Percentiles rank a stretch among this genome's conserved stretches.
These are phyloP conservation scores for Pipistrellus pipistrellus DNA, from an alignment of 2,797 vertebrate genomes.

Conservation along the genomic window DNA sequence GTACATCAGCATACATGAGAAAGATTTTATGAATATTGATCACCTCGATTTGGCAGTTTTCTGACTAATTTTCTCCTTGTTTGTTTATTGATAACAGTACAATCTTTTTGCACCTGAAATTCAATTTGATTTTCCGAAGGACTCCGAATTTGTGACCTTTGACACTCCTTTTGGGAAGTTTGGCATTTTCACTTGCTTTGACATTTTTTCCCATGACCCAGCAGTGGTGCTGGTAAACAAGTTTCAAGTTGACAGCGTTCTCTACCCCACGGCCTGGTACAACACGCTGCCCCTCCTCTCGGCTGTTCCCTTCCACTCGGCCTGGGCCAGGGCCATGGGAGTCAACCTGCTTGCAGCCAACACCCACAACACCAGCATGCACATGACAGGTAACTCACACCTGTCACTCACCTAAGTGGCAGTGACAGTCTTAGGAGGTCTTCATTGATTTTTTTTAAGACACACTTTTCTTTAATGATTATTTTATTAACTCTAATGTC, in stretches of 20 bases:
- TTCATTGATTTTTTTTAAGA: neutral
- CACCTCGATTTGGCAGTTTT: neutral
- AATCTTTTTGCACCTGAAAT: constrained; percentile 86
- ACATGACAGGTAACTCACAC: constrained; percentile 85
- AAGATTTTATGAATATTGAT: neutral
- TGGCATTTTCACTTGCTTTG: constrained; percentile 89
- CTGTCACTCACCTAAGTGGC: accelerated
- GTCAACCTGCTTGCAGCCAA: constrained; percentile 86
- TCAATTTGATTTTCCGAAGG: constrained; percentile 86
- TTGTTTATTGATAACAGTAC: constrained; percentile 79
- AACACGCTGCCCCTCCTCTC: constrained; percentile 85
- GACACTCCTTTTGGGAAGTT: constrained; percentile 88
- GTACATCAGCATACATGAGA: neutral
- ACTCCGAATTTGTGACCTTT: constrained; percentile 84
- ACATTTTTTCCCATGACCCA: constrained; percentile 87
- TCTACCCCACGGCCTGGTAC: constrained; percentile 86
- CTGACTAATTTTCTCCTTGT: constrained; percentile 14
- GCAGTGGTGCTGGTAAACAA: constrained; percentile 80
- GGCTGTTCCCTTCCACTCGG: constrained; percentile 86
- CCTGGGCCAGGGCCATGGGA: constrained; percentile 86
- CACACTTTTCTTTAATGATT: neutral
- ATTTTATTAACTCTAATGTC: neutral
- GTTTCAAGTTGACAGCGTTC: constrained; percentile 84
- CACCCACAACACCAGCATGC: constrained; percentile 71
- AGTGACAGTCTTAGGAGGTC: neutral